Evolutionary conservation across 2,113 vertebrate genomes (phyloP).

Genomic region (Procavia capensis): DNA sequence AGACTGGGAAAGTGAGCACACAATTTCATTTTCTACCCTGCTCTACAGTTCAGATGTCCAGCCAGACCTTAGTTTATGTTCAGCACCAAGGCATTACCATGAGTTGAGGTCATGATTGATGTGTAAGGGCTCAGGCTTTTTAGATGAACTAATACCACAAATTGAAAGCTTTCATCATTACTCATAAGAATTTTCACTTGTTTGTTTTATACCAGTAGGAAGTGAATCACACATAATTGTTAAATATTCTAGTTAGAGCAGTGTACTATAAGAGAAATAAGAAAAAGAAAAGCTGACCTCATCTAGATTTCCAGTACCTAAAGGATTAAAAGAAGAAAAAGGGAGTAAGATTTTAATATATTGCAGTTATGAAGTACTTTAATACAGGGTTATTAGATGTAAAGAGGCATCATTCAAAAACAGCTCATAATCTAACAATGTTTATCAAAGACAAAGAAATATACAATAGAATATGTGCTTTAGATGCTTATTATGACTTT

Average conservation of each 20-base stretch:
- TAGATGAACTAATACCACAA: conserved; percentile 54
- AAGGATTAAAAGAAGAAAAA: conserved; percentile 65
- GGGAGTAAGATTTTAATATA: conserved; percentile 57
- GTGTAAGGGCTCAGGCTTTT: conserved; percentile 15
- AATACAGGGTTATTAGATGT: neutral
- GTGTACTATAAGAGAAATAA: conserved; percentile 39
- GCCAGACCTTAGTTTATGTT: neutral
- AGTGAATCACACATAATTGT: conserved; percentile 28
- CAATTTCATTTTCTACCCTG: neutral
- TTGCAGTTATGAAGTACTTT: conserved; percentile 35
- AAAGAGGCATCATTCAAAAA: conserved; percentile 24
- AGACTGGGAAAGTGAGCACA: conserved; percentile 28
- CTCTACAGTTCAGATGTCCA: neutral
- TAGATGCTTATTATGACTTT: neutral
- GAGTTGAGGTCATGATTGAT: neutral
- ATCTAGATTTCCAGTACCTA: conserved; percentile 82
- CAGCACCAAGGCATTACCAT: neutral
- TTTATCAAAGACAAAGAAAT: neutral
- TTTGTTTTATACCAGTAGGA: conserved; percentile 34
- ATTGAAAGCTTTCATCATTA: conserved; percentile 1
- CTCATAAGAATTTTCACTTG: conserved; percentile 46
- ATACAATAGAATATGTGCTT: neutral
- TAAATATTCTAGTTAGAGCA: conserved; percentile 23
- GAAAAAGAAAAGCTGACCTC: conserved; percentile 76
- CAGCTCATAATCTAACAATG: neutral